Evolutionary conservation across 1,140 invertebrate species (phyloP).

Genomic region (Drosophila santomea): DNA sequence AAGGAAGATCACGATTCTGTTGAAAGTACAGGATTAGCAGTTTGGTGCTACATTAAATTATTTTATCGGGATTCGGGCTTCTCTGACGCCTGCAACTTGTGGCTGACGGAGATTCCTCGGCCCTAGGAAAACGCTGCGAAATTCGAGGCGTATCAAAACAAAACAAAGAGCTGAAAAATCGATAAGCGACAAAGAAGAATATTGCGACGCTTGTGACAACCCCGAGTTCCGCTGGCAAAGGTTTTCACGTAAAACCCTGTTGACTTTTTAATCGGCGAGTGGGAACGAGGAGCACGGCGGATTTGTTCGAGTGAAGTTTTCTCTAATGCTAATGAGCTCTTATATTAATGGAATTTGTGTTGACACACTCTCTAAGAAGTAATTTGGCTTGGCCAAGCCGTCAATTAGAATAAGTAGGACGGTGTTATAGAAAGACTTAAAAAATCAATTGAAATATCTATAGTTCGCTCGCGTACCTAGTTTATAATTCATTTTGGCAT

Average conservation of each 20-base stretch:
- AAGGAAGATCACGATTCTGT: too few relatives aligned
- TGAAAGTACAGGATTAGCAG: too few relatives aligned
- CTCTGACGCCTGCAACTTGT: slow-evolving; percentile 23
- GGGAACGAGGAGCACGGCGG: neutral
- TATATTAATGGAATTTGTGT: slow-evolving; percentile 33
- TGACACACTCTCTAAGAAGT: slow-evolving; percentile 12
- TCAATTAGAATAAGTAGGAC: neutral
- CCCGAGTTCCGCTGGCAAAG: neutral
- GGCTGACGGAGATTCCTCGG: slow-evolving; percentile 18
- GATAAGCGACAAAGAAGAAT: slow-evolving; percentile 56
- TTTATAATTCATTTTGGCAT: slow-evolving; percentile 6
- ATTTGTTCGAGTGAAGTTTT: slow-evolving; percentile 4
- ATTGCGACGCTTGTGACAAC: slow-evolving; percentile 44
- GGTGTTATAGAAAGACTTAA: neutral
- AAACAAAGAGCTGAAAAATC: slow-evolving; percentile 64
- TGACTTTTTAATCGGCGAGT: slow-evolving; percentile 8
- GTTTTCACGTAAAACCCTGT: slow-evolving; percentile 4
- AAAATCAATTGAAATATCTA: slow-evolving; percentile 17
- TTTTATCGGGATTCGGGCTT: neutral
- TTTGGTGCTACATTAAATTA: neutral
- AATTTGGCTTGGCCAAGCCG: neutral
- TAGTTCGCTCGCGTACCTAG: slow-evolving; percentile 2
- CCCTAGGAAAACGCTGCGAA: neutral
- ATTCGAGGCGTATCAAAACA: slow-evolving; percentile 32
- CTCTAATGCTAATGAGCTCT: slow-evolving; percentile 10